Percentiles rank a stretch among this genome's conserved stretches.
These are phyloP conservation scores for Smittia aterrima DNA, from an alignment of 2,888 invertebrate genomes.

Conservation along the genomic window DNA sequence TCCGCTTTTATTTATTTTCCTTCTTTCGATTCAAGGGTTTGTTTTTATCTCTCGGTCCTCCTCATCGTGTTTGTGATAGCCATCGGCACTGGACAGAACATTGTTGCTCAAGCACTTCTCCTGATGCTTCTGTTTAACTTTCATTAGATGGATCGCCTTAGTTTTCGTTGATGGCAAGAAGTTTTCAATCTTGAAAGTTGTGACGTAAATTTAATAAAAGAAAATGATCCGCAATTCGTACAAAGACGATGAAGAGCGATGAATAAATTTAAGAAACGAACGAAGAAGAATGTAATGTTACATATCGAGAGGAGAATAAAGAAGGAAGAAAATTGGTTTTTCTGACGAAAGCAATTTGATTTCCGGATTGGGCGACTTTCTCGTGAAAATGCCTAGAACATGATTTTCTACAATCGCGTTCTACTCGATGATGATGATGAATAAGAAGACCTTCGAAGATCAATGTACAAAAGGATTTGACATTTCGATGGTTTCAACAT, in stretches of 20 bases:
- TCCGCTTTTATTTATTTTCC: neutral
- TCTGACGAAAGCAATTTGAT: constrained; percentile 27
- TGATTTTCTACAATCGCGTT: neutral
- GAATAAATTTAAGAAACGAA: constrained; percentile 28
- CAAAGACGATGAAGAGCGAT: neutral
- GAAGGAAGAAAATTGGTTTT: constrained; percentile 33
- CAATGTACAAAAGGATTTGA: neutral
- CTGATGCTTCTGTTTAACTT: neutral
- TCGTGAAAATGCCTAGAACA: neutral
- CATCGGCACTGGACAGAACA: neutral
- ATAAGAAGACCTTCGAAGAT: neutral
- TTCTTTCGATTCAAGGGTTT: neutral
- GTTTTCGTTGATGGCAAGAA: too few species aligned
- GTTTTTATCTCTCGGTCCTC: neutral
- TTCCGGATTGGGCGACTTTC: neutral
- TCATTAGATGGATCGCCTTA: too few species aligned
- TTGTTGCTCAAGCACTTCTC: constrained; percentile 4
- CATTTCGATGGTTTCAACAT: constrained; percentile 12
- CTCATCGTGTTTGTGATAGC: neutral
- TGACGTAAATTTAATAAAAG: neutral
- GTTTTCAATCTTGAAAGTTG: too few species aligned
- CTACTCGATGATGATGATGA: neutral
- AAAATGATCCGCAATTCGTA: neutral
- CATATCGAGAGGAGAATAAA: neutral
- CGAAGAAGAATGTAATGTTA: constrained; percentile 16